These are phyloP conservation scores for Bilobella aurantiaca DNA, from an alignment of 1,140 invertebrate species.

Conservation along the genomic window DNA sequence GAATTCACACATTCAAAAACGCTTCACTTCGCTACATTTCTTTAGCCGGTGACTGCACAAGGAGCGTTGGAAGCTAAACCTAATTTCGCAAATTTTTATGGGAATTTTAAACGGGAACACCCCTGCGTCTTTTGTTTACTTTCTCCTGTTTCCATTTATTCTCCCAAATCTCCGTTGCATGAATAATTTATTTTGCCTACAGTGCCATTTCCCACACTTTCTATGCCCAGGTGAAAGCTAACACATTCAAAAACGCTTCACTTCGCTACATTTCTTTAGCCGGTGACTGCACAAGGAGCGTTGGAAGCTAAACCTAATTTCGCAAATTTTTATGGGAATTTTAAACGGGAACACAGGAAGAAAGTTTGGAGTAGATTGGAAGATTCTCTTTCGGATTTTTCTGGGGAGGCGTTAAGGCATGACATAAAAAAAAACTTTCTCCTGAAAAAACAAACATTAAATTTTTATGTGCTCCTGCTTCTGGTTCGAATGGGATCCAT, in stretches of 20 bases:
- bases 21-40: no score
- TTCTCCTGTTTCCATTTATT: background rate
- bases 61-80: background rate
- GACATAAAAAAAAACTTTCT: slow-evolving; percentile 3
- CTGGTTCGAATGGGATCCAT: background rate
- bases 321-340: background rate
- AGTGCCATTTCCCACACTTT: background rate
- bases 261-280: background rate
- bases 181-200: background rate
- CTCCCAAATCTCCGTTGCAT: background rate
- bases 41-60: background rate
- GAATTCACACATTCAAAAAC: background rate
- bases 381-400: background rate
- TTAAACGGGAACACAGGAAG: background rate
- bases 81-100: background rate
- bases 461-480: slow-evolving; percentile 4
- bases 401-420: background rate
- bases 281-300: background rate
- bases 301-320: background rate
- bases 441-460: slow-evolving; percentile 2
- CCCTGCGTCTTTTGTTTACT: background rate
- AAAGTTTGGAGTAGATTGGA: background rate
- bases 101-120: background rate
- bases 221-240: no score
- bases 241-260: background rate